Conservation (phyloP, 2,113 vertebrate genomes). For the Erythrocercus mccallii region DNA sequence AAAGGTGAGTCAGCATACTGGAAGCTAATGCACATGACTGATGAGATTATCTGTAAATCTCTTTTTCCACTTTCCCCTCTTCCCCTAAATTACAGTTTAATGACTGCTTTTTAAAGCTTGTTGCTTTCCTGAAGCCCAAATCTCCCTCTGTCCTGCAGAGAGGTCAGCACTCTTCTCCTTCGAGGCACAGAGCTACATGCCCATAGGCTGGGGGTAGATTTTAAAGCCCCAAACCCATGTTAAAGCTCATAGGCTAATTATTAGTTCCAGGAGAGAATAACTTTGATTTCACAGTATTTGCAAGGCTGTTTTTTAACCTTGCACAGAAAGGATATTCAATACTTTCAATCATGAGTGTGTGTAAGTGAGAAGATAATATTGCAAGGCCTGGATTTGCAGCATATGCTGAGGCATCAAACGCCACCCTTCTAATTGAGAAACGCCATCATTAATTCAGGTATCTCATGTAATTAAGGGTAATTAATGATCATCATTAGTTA, state of each 20-base stretch:
- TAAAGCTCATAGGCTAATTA: background rate
- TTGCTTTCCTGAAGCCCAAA: background rate
- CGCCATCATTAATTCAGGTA: background rate
- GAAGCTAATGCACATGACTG: constrained; percentile 26
- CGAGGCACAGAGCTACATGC: background rate
- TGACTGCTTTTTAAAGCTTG: background rate
- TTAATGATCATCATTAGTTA: background rate
- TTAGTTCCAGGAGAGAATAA: background rate
- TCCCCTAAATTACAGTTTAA: constrained; percentile 35
- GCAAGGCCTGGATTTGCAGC: background rate
- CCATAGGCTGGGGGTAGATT: fast-evolving
- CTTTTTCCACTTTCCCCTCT: background rate
- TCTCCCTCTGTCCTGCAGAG: background rate
- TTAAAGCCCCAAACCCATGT: background rate
- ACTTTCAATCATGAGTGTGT: background rate
- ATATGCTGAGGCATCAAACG: background rate
- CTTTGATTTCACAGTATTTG: background rate
- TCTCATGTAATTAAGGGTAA: background rate
- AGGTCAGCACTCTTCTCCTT: background rate
- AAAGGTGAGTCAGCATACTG: constrained; percentile 34
- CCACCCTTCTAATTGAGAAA: background rate
- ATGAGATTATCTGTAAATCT: constrained; percentile 48
- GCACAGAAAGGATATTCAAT: background rate
- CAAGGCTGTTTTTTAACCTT: background rate
- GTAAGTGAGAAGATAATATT: background rate